Evolutionary conservation across 2,113 vertebrate species (phyloP).

Genomic region (Sapajus apella): DNA sequence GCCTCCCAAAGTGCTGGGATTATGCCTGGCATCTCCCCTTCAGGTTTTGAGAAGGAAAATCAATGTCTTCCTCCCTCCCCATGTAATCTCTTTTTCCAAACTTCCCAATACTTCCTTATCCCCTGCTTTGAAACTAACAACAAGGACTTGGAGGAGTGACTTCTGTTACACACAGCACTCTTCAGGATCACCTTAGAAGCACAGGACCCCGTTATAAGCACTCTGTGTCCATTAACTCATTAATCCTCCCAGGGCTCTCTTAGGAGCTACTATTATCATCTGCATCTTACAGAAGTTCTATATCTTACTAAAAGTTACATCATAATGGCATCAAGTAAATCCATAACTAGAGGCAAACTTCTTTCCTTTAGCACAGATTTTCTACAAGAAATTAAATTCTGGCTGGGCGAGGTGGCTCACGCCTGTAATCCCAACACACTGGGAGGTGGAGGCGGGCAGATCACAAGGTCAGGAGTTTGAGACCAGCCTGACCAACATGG

Average conservation of each 20-base stretch:
- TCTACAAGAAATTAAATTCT: not conserved
- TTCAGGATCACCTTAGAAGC: too few relatives aligned
- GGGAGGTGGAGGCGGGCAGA: too few relatives aligned
- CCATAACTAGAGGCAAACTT: not conserved
- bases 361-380: not conserved
- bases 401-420: too few relatives aligned
- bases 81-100: not conserved
- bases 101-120: not conserved
- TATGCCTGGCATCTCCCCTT: too few relatives aligned
- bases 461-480: too few relatives aligned
- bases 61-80: not conserved
- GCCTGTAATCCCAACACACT: too few relatives aligned
- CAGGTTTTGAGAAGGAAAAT: not conserved
- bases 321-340: not conserved
- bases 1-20: too few relatives aligned
- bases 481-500: too few relatives aligned
- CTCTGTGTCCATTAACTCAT: not conserved
- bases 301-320: not conserved
- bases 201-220: not conserved
- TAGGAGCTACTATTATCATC: not conserved
- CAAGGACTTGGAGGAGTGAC: not conserved
- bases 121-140: not conserved
- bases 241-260: not conserved
- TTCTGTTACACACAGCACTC: not conserved
- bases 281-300: not conserved